A percentile compares a stretch with the other conserved stretches of the same genome.
phyloP scores from a whole-genome alignment of 2,888 invertebrate species.

The Nysson spinosus region DNA sequence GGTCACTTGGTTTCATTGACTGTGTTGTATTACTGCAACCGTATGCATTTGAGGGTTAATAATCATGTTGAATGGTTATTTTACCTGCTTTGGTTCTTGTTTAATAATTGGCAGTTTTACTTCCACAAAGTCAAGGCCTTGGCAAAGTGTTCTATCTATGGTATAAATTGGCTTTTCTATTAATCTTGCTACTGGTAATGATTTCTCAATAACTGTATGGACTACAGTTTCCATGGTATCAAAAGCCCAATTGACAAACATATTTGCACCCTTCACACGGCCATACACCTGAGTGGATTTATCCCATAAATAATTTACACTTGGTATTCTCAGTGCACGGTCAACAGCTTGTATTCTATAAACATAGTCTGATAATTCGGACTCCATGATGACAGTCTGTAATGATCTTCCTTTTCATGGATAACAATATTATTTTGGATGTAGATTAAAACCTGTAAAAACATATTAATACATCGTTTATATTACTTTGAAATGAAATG shows the following conservation, averaged over 20 bases:
- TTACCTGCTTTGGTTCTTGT: constrained; percentile 79
- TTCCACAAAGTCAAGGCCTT: constrained; percentile 83
- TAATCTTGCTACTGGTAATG: constrained; percentile 69
- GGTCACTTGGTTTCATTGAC: too few species aligned
- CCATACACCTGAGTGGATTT: constrained; percentile 80
- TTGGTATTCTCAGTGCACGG: constrained; percentile 80
- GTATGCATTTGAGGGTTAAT: too few species aligned
- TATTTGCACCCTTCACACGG: constrained; percentile 82
- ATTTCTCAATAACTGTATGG: constrained; percentile 62
- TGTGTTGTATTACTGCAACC: too few species aligned
- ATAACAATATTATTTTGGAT: too few species aligned
- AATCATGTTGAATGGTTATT: neutral
- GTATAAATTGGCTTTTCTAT: constrained; percentile 79
- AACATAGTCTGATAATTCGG: constrained; percentile 54
- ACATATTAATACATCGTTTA: neutral
- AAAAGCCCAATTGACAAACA: constrained; percentile 84
- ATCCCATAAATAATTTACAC: constrained; percentile 80
- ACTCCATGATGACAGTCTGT: constrained; percentile 51
- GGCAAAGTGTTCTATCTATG: constrained; percentile 83
- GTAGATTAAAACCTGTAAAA: too few species aligned
- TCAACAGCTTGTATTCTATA: constrained; percentile 78
- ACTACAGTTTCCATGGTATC: constrained; percentile 80
- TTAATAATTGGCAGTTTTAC: constrained; percentile 83
- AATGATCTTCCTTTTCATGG: constrained; percentile 12
- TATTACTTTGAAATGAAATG: neutral